Conservation (phyloP, 2,888 invertebrate genomes). For the Heliconius ethilla region DNA sequence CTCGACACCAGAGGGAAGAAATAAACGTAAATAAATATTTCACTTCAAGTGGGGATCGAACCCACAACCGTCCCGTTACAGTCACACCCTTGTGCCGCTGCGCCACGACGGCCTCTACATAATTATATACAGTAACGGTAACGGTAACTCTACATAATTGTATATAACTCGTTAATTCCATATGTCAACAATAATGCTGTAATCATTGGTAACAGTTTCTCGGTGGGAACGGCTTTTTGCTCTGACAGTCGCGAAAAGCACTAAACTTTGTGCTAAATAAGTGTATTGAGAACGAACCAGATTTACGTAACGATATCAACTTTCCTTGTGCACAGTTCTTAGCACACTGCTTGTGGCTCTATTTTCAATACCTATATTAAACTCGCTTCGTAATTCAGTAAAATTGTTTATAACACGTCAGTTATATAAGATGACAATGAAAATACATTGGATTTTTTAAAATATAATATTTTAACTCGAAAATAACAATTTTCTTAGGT, state of each 20-base stretch:
- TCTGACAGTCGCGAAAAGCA: constrained; percentile 48
- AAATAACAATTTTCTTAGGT: neutral
- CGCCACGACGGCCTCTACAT: constrained; percentile 51
- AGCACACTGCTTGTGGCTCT: constrained; percentile 27
- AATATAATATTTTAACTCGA: neutral
- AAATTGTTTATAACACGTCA: constrained; percentile 5
- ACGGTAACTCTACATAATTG: constrained; percentile 56
- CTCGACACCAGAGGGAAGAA: too few species aligned
- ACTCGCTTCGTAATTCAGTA: constrained; percentile 28
- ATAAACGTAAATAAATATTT: too few species aligned
- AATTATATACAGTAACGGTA: constrained; percentile 47
- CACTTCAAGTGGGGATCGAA: too few species aligned
- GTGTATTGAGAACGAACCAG: constrained; percentile 58
- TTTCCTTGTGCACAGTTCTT: constrained; percentile 56
- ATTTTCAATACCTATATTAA: constrained; percentile 40
- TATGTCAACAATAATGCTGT: constrained; percentile 64
- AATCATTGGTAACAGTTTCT: constrained; percentile 66
- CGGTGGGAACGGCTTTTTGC: constrained; percentile 69
- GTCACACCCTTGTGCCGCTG: too few species aligned
- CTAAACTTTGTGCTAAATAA: constrained; percentile 39
- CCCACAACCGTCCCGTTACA: too few species aligned
- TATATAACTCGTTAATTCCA: constrained; percentile 53
- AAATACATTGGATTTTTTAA: neutral
- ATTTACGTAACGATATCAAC: constrained; percentile 70
- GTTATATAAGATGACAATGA: constrained; percentile 21